A percentile compares a stretch with the other conserved stretches of the same genome.
Evolutionary conservation across 2,888 invertebrate species (phyloP).

Genomic region (Hydrotaea cyrtoneurina): DNA sequence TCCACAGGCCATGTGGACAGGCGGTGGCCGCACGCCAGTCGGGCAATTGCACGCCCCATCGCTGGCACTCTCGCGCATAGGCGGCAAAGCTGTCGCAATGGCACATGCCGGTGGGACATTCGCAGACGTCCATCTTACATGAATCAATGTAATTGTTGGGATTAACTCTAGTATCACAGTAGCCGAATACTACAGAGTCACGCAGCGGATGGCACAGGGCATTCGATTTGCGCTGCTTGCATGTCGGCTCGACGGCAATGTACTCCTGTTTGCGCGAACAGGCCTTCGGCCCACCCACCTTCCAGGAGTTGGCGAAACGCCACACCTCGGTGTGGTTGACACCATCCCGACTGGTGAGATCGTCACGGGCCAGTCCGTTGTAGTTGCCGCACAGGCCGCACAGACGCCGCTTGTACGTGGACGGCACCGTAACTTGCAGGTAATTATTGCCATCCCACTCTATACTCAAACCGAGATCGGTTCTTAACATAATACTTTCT

Average conservation of each 20-base stretch:
- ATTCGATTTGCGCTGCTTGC: slow-evolving; percentile 82
- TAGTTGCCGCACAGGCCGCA: slow-evolving; percentile 98
- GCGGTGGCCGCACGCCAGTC: slow-evolving; percentile 88
- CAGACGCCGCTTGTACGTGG: slow-evolving; percentile 86
- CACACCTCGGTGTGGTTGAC: slow-evolving; percentile 83
- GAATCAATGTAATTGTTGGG: slow-evolving; percentile 92
- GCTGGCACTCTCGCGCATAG: slow-evolving; percentile 92
- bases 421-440: slow-evolving; percentile 91
- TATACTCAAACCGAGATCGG: slow-evolving; percentile 90
- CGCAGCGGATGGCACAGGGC: slow-evolving; percentile 83
- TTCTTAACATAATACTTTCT: slow-evolving; percentile 86
- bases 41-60: slow-evolving; percentile 87
- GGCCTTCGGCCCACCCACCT: slow-evolving; percentile 89
- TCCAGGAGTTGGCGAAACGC: slow-evolving; percentile 94
- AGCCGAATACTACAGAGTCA: slow-evolving; percentile 84
- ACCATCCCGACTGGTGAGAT: slow-evolving; percentile 88
- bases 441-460: slow-evolving; percentile 97
- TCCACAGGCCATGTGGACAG: slow-evolving; percentile 82
- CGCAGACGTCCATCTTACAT: slow-evolving; percentile 93
- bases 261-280: slow-evolving; percentile 84
- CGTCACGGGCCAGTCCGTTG: slow-evolving; percentile 92
- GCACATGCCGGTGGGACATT: slow-evolving; percentile 90
- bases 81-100: slow-evolving; percentile 95
- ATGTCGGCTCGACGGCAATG: slow-evolving; percentile 81
- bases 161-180: slow-evolving; percentile 90